Evolutionary conservation across 2,113 vertebrate genomes (phyloP), one percentile per base, ranked within the genome.

Genomic region (Grammomys surdaster): DNA sequence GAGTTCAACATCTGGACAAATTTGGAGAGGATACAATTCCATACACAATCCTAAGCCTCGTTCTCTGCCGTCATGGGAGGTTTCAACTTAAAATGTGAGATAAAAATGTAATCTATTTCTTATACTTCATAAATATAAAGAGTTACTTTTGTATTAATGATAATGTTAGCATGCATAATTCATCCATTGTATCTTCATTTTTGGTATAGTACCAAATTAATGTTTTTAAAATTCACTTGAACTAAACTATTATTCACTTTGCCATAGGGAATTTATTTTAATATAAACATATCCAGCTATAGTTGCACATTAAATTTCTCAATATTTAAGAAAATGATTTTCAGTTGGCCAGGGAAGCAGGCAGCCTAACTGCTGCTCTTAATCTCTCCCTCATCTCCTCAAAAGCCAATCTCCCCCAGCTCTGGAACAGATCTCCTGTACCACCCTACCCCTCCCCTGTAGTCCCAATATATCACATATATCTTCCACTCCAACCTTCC

Each of bases 291-390:
- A 75, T 63, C 13, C 17, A 88, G 17, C 26, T 84, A 9, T 7
- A 76, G 3, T 89, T 93, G 58, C 46, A 72, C 28, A 93, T 40
- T 88, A 85, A 93, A 87, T 76, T 95, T 63, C 46, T 89, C 56
- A 91, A n/a, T 54, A 81, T n/a, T 81, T 81, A n/a, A 81, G 78
- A 81, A 80, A 56, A 56, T 22, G 17, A 56, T 80, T 80, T 80
- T 54, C 48, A 56, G 33, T n/a, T 22, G 9, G 9, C 33, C 51
- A n/a, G 51, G 78, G 33, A 81, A 81, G 54, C 51, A 56, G 28
- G 7, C 9, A 78, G 33, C 17, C 2, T 56, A n/a, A 56, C 19
- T n/a, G 19, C 19, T 56, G 20, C 7, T 56, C 31, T 56, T 80
- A 33, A 22, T 9, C 33, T 56, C 77, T 56, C 2, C 17, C 19